Conservation (phyloP, 1,140 invertebrate species). For the Harlomillsia oculata region DNA sequence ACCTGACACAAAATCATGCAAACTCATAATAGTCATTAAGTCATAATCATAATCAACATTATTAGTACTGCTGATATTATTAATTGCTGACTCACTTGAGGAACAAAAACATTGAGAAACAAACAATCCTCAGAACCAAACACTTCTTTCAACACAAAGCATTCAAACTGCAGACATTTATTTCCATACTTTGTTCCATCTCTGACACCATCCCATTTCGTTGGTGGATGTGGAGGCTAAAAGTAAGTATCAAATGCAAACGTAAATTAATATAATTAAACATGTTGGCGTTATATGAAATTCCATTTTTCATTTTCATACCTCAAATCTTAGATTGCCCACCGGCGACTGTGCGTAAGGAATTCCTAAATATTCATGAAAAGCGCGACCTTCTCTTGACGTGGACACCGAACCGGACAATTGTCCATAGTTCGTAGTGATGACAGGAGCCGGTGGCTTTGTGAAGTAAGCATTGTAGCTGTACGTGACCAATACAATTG, state of each 20-base stretch:
- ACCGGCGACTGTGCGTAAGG: conserved; percentile 4
- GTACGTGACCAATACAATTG: neutral
- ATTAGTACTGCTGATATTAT: no score
- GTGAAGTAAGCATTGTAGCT: neutral
- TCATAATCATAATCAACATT: no score
- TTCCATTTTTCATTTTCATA: no score
- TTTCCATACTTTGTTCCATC: neutral
- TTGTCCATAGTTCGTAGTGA: conserved; percentile 1
- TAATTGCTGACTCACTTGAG: no score
- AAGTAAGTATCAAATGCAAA: neutral
- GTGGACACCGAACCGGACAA: neutral
- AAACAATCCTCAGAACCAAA: neutral
- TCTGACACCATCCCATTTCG: neutral
- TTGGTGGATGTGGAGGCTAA: conserved; percentile 1
- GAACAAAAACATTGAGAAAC: neutral
- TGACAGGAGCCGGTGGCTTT: neutral
- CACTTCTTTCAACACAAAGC: neutral
- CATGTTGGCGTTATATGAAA: neutral
- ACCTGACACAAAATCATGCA: neutral
- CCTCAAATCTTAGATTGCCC: conserved; percentile 2
- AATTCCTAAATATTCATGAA: conserved; percentile 2
- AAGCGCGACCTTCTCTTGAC: neutral
- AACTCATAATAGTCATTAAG: neutral
- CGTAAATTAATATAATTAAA: neutral
- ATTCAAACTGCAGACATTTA: conserved; percentile 1